Evolutionary conservation across 2,888 invertebrate genomes (phyloP).

Genomic region (Parnassius smintheus): DNA sequence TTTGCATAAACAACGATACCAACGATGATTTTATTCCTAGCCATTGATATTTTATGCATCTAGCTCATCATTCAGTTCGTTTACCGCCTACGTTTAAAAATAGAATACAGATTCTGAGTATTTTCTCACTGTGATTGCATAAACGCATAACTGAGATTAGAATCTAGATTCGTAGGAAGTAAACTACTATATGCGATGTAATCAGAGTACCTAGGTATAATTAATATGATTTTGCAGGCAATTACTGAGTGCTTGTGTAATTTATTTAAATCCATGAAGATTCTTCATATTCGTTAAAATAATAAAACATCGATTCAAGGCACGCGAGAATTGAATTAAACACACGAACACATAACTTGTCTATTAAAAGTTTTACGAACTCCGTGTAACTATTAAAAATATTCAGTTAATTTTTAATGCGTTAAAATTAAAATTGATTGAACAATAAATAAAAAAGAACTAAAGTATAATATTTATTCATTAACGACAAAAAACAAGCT

Average conservation of each 20-base stretch:
- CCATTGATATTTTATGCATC: too few species aligned
- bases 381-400: too few species aligned
- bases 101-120: constrained; percentile 15
- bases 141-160: constrained; percentile 1
- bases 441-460: too few species aligned
- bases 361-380: too few species aligned
- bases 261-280: constrained; percentile 5
- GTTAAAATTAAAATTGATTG: too few species aligned
- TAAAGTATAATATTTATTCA: too few species aligned
- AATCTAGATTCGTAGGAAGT: constrained; percentile 7
- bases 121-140: constrained; percentile 10
- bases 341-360: too few species aligned
- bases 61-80: neutral
- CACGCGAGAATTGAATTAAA: constrained; percentile 6
- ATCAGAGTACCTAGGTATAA: constrained; percentile 4
- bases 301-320: constrained; percentile 6
- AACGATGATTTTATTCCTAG: neutral
- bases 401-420: too few species aligned
- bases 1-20: too few species aligned
- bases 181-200: neutral
- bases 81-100: constrained; percentile 15
- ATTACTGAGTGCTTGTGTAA: constrained; percentile 12
- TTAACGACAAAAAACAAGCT: constrained; percentile 13
- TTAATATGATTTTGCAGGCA: constrained; percentile 17
- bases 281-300: constrained; percentile 4